These are phyloP conservation scores for Trichopoda pennipes DNA, from an alignment of 2,888 invertebrate genomes.

Conservation along the genomic window DNA sequence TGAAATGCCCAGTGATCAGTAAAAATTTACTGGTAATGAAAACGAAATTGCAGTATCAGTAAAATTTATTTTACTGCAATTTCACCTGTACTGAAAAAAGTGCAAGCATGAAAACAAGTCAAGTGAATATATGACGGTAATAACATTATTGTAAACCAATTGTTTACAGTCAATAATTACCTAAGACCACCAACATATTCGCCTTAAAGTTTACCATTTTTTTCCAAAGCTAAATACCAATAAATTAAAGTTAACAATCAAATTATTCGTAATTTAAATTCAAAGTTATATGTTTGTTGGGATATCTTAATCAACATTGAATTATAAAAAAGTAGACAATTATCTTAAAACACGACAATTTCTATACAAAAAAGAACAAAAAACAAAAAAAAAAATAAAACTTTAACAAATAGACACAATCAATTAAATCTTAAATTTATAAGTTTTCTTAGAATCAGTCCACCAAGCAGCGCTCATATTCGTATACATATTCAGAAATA, in stretches of 20 bases:
- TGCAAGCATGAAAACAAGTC: no score
- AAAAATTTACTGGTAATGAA: no score
- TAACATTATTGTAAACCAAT: no score
- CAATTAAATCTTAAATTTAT: conserved; percentile 58
- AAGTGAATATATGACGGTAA: no score
- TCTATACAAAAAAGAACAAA: conserved; percentile 28
- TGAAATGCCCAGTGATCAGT: no score
- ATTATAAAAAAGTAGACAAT: conserved; percentile 48
- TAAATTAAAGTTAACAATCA: background rate
- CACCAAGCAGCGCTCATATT: background rate
- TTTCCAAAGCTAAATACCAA: background rate
- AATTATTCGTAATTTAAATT: background rate
- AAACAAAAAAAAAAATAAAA: no score
- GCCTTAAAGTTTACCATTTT: no score
- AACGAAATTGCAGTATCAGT: no score
- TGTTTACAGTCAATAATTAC: no score
- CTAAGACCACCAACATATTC: no score
- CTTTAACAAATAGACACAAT: conserved; percentile 9
- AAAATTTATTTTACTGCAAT: no score
- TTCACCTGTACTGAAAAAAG: no score
- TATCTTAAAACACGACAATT: conserved; percentile 66
- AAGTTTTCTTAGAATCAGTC: conserved; percentile 51
- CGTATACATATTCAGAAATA: conserved; percentile 1
- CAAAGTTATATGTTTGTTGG: background rate
- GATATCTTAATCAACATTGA: background rate